Base-by-base conservation (phyloP, 2,888 invertebrate species). In the Sceliomorpha sp. region DNA sequence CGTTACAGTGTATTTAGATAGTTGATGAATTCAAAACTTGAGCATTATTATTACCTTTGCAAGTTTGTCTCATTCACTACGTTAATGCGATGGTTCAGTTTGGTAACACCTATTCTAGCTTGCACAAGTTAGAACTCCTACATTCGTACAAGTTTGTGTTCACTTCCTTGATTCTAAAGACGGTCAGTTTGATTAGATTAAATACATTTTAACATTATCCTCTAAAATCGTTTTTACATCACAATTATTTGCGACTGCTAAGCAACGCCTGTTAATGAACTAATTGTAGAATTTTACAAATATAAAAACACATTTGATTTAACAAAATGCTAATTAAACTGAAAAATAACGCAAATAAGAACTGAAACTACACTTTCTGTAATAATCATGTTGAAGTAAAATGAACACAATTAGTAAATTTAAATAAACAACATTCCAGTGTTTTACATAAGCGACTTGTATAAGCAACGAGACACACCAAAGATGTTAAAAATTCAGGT, bases 141-240 rank as follows among this genome's bases (percentile, higher is more conserved):
- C 12, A 47, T 66, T 66, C 51, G 15, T 13, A 27, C 31, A 58
- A 66, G 39, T 66, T 66, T 37, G 31, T 31, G 40, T 34, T 24
- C 37, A 14, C 34, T 17, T 31, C 44, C 14, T 50, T 8, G 29
- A 20, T 39, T 45, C 26, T 36, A 27, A 59, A 59, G 58, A 47
- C 66, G 53, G 66, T 66, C 66, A 66, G 58, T 53, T 66, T 40
- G 58, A 56, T 5, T 2, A 56, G 42, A 56, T 24, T 40, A 50
- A 64, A 56, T 64, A 47, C 53, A 47, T 62, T 62, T 53, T 27
- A 4, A 36, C 48, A 6, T 36, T 17, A 29, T 40, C 37, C 50
- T 9, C 7, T 2, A 10, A 10, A 32, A 3, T 32, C 3, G 3
- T 32, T 12, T 10, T 32, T 7, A 9, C 12, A 12, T 9, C 12